Percentiles rank a stretch among this genome's conserved stretches.
phyloP scores from a whole-genome alignment of 1,140 invertebrate genomes.

The Nomia melanderi region DNA sequence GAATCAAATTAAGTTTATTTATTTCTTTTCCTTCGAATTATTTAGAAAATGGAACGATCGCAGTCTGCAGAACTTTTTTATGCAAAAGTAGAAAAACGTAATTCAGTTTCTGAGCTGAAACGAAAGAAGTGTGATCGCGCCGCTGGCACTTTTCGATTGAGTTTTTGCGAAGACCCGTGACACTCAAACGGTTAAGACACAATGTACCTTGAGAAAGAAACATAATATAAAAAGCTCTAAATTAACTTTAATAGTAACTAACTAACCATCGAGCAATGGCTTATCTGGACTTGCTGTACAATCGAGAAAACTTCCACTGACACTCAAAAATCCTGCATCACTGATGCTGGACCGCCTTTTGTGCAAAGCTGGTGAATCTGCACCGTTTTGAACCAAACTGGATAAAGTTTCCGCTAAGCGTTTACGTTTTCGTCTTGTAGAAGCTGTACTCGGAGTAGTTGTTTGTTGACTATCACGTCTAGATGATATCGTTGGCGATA shows the following conservation, averaged over 20 bases:
- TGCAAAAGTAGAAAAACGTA: too few species aligned
- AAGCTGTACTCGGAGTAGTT: constrained; percentile 78
- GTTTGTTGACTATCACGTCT: constrained; percentile 78
- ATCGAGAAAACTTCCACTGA: constrained; percentile 93
- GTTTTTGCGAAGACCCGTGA: too few species aligned
- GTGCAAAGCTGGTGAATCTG: constrained; percentile 82
- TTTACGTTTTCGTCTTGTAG: constrained; percentile 87
- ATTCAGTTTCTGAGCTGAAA: too few species aligned
- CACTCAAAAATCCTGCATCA: constrained; percentile 90
- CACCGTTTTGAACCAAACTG: constrained; percentile 81
- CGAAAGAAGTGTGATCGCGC: too few species aligned
- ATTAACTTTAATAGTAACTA: not conserved
- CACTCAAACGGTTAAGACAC: not conserved
- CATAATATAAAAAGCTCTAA: constrained; percentile 14
- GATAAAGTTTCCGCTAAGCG: constrained; percentile 83
- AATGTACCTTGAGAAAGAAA: not conserved
- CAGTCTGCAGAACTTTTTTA: too few species aligned
- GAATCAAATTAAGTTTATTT: too few species aligned
- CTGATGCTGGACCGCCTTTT: constrained; percentile 92
- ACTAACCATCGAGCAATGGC: constrained; percentile 83
- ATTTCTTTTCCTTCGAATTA: too few species aligned
- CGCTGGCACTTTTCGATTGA: too few species aligned
- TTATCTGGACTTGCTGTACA: constrained; percentile 90
- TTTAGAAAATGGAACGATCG: too few species aligned
- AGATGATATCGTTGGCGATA: constrained; percentile 81